phyloP scores from a whole-genome alignment of 2,113 vertebrate species.

The Polyodon spathula region DNA sequence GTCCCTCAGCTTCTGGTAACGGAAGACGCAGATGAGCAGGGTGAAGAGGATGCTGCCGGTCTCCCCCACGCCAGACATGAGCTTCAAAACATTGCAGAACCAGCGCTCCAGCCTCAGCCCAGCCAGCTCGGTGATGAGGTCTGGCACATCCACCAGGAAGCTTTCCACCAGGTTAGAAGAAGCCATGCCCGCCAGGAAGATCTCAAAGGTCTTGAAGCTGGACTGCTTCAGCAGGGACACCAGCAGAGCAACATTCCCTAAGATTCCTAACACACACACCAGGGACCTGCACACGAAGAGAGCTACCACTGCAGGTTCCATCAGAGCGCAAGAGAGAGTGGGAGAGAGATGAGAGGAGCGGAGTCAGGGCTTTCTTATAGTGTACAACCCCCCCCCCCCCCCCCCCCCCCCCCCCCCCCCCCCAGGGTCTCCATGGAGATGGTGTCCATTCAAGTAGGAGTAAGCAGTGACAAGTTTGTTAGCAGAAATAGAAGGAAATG shows the following conservation, averaged over 20 bases:
- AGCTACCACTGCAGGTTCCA: constrained; percentile 10
- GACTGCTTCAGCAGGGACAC: constrained; percentile 28
- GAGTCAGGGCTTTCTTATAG: neutral
- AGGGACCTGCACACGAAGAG: constrained; percentile 32
- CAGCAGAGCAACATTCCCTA: constrained; percentile 46
- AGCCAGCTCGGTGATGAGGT: constrained; percentile 15
- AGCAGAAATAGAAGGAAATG: too few relatives aligned
- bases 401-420: too few relatives aligned
- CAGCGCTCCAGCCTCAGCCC: fast-evolving
- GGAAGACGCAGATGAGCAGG: constrained; percentile 50
- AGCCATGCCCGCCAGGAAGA: constrained; percentile 49
- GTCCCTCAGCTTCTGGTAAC: constrained; percentile 54
- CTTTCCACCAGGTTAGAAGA: constrained; percentile 48
- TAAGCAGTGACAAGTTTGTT: too few relatives aligned
- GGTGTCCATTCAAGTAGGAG: too few relatives aligned
- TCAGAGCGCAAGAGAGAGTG: constrained; percentile 2
- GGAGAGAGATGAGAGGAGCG: neutral
- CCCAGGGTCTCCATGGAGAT: too few relatives aligned
- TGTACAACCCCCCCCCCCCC: too few relatives aligned
- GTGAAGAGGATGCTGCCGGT: constrained; percentile 51
- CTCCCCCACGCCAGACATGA: constrained; percentile 40
- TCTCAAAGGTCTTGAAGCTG: constrained; percentile 46
- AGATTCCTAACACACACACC: constrained; percentile 37
- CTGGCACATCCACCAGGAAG: constrained; percentile 42
- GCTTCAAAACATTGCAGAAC: constrained; percentile 37